Evolutionary conservation across 2,113 vertebrate species (phyloP).

Genomic region (Mandrillus leucophaeus): DNA sequence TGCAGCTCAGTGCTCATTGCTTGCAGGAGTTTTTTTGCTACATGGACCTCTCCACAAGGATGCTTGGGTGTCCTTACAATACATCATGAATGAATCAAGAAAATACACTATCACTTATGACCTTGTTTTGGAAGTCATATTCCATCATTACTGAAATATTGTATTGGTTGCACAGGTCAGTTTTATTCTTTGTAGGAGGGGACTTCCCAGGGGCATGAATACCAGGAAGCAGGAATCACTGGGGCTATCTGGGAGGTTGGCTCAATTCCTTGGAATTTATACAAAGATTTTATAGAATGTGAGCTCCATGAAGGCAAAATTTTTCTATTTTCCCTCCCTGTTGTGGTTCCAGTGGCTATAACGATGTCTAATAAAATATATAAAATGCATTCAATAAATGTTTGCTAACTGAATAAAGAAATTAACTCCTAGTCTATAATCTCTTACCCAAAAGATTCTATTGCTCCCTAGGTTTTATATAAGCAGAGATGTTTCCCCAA

Average conservation of each 20-base stretch:
- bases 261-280: background rate
- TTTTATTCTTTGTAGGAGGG: background rate
- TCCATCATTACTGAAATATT: background rate
- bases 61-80: background rate
- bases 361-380: background rate
- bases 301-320: background rate
- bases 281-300: background rate
- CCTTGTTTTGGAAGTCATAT: background rate
- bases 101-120: background rate
- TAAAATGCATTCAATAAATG: background rate
- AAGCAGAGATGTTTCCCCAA: background rate
- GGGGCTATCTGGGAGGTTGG: background rate
- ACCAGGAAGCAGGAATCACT: background rate
- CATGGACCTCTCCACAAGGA: background rate
- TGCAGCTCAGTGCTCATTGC: background rate
- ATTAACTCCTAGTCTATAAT: background rate
- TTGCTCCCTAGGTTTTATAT: background rate
- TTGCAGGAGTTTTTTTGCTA: background rate
- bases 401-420: slow-evolving; percentile 7
- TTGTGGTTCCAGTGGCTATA: background rate
- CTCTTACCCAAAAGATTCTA: background rate
- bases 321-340: background rate
- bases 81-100: background rate
- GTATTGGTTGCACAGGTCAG: background rate
- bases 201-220: background rate